Evolutionary conservation across 2,797 vertebrate species (phyloP).

Genomic region (Rhabdomys pumilio): DNA sequence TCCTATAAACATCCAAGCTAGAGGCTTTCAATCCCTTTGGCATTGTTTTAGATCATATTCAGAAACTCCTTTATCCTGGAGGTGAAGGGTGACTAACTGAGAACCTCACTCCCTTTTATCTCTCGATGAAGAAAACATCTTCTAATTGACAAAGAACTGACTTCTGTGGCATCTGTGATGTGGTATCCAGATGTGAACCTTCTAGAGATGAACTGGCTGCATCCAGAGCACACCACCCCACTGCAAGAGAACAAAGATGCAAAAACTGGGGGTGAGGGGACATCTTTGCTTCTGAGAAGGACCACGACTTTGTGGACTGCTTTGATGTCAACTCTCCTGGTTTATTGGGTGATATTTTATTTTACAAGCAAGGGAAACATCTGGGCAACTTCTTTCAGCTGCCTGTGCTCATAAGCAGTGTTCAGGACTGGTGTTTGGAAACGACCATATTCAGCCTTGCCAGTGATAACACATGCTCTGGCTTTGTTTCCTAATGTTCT

Average conservation of each 20-base stretch:
- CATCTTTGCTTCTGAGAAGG: background rate
- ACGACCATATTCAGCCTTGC: background rate
- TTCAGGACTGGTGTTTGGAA: slow-evolving; percentile 22
- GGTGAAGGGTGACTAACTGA: background rate
- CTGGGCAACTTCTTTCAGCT: slow-evolving; percentile 56
- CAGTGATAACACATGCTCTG: background rate
- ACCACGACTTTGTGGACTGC: background rate
- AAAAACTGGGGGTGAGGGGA: background rate
- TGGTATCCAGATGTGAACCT: slow-evolving; percentile 20
- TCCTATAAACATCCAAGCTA: background rate
- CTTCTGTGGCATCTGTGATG: background rate
- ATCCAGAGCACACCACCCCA: background rate
- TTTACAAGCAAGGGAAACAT: slow-evolving; percentile 58
- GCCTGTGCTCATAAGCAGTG: slow-evolving; percentile 18
- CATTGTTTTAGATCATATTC: background rate
- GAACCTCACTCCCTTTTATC: background rate
- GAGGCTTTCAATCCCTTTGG: background rate
- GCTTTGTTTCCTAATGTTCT: background rate
- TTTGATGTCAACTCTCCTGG: slow-evolving; percentile 53
- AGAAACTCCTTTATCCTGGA: background rate
- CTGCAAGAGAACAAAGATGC: fast-evolving
- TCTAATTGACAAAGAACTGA: background rate
- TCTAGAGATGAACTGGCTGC: background rate
- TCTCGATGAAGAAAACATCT: slow-evolving; percentile 9
- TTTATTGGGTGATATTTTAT: slow-evolving; percentile 36